phyloP scores from a whole-genome alignment of 2,888 invertebrate species.

The Heliconius sara region DNA sequence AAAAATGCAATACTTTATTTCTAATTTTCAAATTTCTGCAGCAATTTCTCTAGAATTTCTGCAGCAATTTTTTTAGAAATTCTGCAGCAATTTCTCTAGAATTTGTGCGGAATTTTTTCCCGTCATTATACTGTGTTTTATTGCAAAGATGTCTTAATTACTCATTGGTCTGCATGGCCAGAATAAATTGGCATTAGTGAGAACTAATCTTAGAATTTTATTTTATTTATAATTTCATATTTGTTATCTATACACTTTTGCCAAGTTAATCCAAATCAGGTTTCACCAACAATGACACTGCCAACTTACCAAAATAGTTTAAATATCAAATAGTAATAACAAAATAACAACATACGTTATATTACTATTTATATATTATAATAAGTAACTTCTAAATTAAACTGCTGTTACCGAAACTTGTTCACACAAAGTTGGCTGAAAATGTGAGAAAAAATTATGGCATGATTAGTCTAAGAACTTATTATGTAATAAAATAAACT shows the following conservation, averaged over 20 bases:
- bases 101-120: too few species aligned
- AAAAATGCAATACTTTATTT: slow-evolving; percentile 34
- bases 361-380: slow-evolving; percentile 69
- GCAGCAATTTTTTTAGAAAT: background rate
- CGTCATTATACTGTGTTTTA: background rate
- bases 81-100: too few species aligned
- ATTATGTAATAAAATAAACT: slow-evolving; percentile 50
- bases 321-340: slow-evolving; percentile 62
- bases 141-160: slow-evolving; percentile 33
- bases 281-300: slow-evolving; percentile 66
- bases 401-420: slow-evolving; percentile 79
- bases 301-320: slow-evolving; percentile 77
- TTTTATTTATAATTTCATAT: background rate
- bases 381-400: slow-evolving; percentile 77
- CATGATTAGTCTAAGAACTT: slow-evolving; percentile 72
- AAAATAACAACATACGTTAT: slow-evolving; percentile 71
- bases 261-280: slow-evolving; percentile 42
- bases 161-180: slow-evolving; percentile 31
- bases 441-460: slow-evolving; percentile 75
- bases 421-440: slow-evolving; percentile 84
- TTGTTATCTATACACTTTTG: slow-evolving; percentile 12
- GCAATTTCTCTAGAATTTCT: background rate
- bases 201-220: background rate
- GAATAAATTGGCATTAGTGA: slow-evolving; percentile 33
- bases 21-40: background rate